Base-by-base conservation (phyloP, 2,113 vertebrate species). In the human region DNA sequence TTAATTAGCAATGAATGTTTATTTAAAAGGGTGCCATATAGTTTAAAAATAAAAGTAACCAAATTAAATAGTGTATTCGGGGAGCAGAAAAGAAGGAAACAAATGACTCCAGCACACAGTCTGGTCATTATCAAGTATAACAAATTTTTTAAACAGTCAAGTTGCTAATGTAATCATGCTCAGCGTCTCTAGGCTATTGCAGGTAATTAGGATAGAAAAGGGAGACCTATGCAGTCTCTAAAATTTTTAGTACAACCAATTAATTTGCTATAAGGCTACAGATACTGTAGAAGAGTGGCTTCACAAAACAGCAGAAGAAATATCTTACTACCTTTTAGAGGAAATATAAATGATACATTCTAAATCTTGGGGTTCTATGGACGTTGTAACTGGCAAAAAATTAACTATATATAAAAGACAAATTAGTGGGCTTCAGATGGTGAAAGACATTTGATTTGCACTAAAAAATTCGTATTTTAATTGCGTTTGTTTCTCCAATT, bases 351-450 rank as follows among this genome's bases (percentile, higher is more conserved):
- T 32, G 45, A 90, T 9, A 91, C 70, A 73, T 93, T 97, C 92
- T 91, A 96, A 94, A 64, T 61, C 30, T 83, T 64, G 14, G 92
- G 78, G 40, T 90, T 64, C 88, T 94, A 17, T 35, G 45, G 86
- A 32, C 87, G 91, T n/a, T 93, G 30, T n/a, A 76, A 72, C 35
- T 87, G 52, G 35, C 82, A 97, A 97, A 30, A 96, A 83, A 61
- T 48, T 27, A 94, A 72, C 59, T 96, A 52, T 66, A 22, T 55
- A 30, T 64, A 40, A 76, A 97, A 94, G 6, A 25, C 50, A 66
- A 72, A 89, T 85, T 73, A 96, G 61, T 93, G 87, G 20, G 40
- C 17, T 93, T 96, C 83, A 43, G 48, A 22, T 82, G 59, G 97
- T 94, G 23, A 61, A 95, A 90, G 8, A 95, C 75, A 75, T 22